These are phyloP conservation scores for Hemicordylus capensis DNA, from an alignment of 2,113 vertebrate genomes.

Conservation along the genomic window DNA sequence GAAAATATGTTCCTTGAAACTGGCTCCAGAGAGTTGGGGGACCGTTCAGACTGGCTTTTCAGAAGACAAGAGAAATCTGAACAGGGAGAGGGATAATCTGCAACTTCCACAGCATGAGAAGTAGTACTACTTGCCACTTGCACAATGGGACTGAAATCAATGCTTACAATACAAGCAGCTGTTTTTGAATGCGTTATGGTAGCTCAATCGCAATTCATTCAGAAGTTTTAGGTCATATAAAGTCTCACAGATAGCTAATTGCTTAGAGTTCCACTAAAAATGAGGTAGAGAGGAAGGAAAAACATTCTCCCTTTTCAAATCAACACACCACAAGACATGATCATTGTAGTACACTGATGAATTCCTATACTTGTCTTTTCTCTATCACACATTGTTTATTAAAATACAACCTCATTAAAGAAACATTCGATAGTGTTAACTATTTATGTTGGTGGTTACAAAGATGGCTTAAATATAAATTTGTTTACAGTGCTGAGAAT, in stretches of 20 bases:
- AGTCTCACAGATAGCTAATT: too few species aligned
- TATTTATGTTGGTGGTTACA: background rate
- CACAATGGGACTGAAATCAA: background rate
- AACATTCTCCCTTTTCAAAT: background rate
- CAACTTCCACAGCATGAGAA: too few species aligned
- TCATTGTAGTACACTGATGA: conserved; percentile 32
- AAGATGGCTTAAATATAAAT: background rate
- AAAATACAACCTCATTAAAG: background rate
- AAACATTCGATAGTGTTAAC: background rate
- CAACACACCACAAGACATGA: background rate
- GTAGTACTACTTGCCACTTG: background rate
- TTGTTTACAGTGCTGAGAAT: background rate
- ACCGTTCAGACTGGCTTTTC: background rate
- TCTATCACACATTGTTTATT: conserved; percentile 2
- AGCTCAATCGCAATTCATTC: conserved; percentile 25
- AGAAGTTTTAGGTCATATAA: conserved; percentile 21
- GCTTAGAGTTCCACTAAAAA: too few species aligned
- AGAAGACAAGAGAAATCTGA: background rate
- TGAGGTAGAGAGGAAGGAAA: conserved; percentile 15
- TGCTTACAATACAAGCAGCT: background rate
- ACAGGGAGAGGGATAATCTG: background rate
- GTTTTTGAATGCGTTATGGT: conserved; percentile 28
- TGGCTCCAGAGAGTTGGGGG: background rate
- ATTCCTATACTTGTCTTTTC: conserved; percentile 2
- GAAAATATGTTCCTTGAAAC: too few species aligned